Conservation (phyloP, 1,140 invertebrate genomes). For the Druon quercuslanigerum region DNA sequence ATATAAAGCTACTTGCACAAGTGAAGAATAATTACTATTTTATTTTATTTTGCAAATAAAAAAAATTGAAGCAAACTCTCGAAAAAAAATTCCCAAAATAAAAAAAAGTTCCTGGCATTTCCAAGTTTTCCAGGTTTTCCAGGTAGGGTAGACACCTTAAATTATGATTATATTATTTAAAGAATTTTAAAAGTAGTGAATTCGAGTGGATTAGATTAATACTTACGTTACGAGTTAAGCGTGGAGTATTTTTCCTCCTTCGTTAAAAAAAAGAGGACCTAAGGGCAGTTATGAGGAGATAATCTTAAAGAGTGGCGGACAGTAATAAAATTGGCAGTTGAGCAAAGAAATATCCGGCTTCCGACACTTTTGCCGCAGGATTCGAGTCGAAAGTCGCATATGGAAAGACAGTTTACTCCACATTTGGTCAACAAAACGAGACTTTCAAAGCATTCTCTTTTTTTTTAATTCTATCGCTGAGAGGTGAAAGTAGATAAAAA, state of each 20-base stretch:
- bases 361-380: conserved; percentile 38
- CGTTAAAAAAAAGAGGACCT: conserved; percentile 30
- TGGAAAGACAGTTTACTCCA: conserved; percentile 32
- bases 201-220: neutral
- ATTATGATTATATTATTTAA: neutral
- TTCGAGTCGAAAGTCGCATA: conserved; percentile 41
- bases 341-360: conserved; percentile 58
- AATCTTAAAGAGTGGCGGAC: conserved; percentile 41
- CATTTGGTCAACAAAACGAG: neutral
- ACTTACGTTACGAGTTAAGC: neutral
- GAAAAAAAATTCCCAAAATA: too few species aligned
- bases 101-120: too few species aligned
- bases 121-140: too few species aligned
- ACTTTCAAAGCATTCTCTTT: neutral
- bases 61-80: too few species aligned
- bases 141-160: too few species aligned
- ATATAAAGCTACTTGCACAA: too few species aligned
- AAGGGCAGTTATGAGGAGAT: conserved; percentile 37
- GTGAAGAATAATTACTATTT: too few species aligned
- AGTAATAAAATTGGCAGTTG: conserved; percentile 64
- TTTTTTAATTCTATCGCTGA: neutral
- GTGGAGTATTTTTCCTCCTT: neutral
- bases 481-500: neutral
- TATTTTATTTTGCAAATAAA: too few species aligned
- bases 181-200: conserved; percentile 11